A percentile compares a stretch with the other conserved stretches of the same genome.
These are phyloP conservation scores for Melospiza georgiana DNA, from an alignment of 2,113 vertebrate genomes.

Conservation along the genomic window DNA sequence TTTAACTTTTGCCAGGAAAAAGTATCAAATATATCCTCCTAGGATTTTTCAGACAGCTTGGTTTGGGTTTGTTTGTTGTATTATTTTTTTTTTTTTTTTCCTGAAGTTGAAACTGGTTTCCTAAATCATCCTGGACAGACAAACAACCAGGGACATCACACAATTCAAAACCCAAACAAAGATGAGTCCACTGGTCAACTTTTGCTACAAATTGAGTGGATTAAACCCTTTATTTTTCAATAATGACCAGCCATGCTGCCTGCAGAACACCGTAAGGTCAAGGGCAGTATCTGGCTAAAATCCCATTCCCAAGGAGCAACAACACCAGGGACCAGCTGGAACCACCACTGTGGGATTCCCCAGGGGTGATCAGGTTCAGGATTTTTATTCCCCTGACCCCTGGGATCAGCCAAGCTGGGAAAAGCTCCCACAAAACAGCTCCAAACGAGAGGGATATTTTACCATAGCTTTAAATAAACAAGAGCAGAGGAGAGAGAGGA, in stretches of 20 bases:
- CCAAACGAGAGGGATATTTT: background rate
- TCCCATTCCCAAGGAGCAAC: background rate
- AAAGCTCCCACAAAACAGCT: background rate
- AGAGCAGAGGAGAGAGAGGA: background rate
- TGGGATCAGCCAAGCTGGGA: background rate
- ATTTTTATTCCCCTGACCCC: background rate
- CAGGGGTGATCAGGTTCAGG: background rate
- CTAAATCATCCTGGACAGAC: constrained; percentile 4
- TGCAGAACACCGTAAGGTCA: background rate
- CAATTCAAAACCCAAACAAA: background rate
- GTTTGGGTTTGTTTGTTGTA: constrained; percentile 14
- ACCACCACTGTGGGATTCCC: background rate
- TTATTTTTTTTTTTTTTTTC: background rate
- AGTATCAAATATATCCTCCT: constrained; percentile 50
- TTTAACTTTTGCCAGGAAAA: constrained; percentile 54
- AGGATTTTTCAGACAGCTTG: constrained; percentile 17
- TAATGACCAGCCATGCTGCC: background rate
- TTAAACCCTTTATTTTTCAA: background rate
- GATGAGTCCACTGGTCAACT: background rate
- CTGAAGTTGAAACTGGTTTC: background rate
- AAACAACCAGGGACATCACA: background rate
- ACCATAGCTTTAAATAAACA: constrained; percentile 31
- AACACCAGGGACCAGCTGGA: background rate
- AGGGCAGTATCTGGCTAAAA: background rate
- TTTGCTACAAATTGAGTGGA: background rate